Percentiles rank a stretch among this genome's conserved stretches.
These are phyloP conservation scores for Perca fluviatilis DNA, from an alignment of 2,113 vertebrate genomes.

Conservation along the genomic window DNA sequence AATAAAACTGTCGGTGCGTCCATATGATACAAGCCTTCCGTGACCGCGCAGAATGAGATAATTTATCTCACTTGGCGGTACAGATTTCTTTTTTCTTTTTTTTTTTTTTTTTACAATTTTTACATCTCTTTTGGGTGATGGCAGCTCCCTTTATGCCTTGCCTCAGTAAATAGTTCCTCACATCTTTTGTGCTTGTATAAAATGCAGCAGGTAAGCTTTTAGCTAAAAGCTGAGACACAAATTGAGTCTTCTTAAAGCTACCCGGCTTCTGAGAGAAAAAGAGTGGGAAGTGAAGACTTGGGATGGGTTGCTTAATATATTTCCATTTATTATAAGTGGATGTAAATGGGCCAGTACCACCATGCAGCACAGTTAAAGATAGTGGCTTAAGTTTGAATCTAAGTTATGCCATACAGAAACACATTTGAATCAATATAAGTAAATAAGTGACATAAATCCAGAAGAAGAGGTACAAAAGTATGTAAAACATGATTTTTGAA, in stretches of 20 bases:
- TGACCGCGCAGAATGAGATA: background rate
- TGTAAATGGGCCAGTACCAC: slow-evolving; percentile 3
- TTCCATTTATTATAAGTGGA: slow-evolving; percentile 27
- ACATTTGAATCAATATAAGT: background rate
- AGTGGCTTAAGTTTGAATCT: background rate
- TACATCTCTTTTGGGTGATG: slow-evolving; percentile 19
- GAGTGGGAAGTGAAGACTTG: background rate
- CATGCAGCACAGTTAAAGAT: background rate
- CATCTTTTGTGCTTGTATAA: slow-evolving; percentile 42
- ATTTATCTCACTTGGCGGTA: slow-evolving; percentile 23
- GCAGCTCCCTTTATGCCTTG: slow-evolving; percentile 10
- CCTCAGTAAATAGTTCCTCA: slow-evolving; percentile 12
- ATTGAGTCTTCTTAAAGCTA: slow-evolving; percentile 35
- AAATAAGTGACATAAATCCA: background rate
- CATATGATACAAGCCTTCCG: too few relatives aligned
- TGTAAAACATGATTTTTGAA: slow-evolving; percentile 3
- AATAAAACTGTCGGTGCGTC: too few relatives aligned
- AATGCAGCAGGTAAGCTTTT: slow-evolving; percentile 57
- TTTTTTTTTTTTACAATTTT: background rate
- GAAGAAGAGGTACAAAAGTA: background rate
- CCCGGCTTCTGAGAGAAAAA: slow-evolving; percentile 6
- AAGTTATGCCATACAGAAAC: background rate
- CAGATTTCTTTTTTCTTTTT: background rate
- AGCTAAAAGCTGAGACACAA: slow-evolving; percentile 39
- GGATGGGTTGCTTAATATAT: slow-evolving; percentile 27